phyloP scores from a whole-genome alignment of 2,113 vertebrate genomes.

The Aptenodytes forsteri region DNA sequence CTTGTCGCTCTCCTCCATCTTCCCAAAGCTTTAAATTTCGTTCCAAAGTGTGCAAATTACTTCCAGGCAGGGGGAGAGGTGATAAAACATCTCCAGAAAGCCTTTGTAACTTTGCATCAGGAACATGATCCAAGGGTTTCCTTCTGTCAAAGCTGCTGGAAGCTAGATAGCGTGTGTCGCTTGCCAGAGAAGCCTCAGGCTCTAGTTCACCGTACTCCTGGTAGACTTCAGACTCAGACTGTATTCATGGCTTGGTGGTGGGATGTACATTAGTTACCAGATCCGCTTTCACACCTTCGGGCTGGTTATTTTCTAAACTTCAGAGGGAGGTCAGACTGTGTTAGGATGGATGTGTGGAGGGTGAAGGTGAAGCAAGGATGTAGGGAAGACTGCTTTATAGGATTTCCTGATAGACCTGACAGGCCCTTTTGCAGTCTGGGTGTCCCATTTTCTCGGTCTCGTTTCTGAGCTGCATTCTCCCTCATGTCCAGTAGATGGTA shows the following conservation, averaged over 20 bases:
- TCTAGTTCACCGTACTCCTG: rapidly evolving
- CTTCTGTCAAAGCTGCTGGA: neutral
- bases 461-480: neutral
- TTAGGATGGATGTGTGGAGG: neutral
- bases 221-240: neutral
- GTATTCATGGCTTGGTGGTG: rapidly evolving
- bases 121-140: neutral
- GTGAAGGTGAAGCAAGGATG: neutral
- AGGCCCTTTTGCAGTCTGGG: neutral
- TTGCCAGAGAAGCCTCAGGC: neutral
- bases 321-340: neutral
- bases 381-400: neutral
- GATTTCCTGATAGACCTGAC: neutral
- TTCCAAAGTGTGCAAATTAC: neutral
- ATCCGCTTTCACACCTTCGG: neutral
- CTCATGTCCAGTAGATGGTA: constrained; percentile 21
- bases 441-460: neutral
- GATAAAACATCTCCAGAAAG: neutral
- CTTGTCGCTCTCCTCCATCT: neutral
- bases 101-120: neutral
- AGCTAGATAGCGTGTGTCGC: rapidly evolving
- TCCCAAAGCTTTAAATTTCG: neutral
- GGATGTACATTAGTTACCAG: too few relatives aligned
- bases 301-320: neutral
- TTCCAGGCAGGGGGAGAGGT: neutral